Percentiles rank a stretch among this genome's conserved stretches.
Evolutionary conservation across 1,140 invertebrate genomes (phyloP).

Genomic region (Brachionus manjavacas): DNA sequence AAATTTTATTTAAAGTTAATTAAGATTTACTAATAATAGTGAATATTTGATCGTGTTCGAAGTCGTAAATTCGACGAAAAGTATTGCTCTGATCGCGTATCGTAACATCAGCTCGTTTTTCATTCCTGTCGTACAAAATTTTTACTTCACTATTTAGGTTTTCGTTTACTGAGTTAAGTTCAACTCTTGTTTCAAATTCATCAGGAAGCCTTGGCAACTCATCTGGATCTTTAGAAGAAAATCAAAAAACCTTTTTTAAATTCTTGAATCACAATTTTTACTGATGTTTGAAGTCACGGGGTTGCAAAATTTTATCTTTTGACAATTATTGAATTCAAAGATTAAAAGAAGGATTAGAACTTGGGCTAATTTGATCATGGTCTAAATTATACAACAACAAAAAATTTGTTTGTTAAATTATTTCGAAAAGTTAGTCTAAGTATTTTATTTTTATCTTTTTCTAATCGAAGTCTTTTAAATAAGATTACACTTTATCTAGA

Average conservation of each 20-base stretch:
- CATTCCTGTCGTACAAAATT: slow-evolving; percentile 18
- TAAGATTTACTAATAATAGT: background rate
- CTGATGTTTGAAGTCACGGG: background rate
- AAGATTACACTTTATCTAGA: background rate
- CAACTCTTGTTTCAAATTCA: slow-evolving; percentile 26
- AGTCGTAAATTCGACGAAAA: background rate
- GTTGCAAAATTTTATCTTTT: slow-evolving; percentile 2
- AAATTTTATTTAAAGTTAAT: background rate
- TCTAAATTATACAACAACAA: background rate
- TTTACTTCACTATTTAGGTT: background rate
- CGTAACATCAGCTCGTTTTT: slow-evolving; percentile 6
- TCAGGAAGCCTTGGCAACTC: slow-evolving; percentile 28
- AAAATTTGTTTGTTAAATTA: background rate
- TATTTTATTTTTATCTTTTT: background rate
- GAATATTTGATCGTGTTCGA: slow-evolving; percentile 10
- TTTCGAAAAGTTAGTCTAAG: background rate
- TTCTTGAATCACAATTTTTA: background rate
- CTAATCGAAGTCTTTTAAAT: background rate
- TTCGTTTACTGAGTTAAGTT: slow-evolving; percentile 7
- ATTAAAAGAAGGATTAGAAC: background rate
- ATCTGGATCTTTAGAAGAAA: background rate
- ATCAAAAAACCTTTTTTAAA: background rate
- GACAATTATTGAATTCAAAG: background rate
- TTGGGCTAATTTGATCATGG: background rate
- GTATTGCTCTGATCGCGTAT: background rate